A percentile compares a stretch with the other conserved stretches of the same genome.
Conservation (phyloP, 2,113 vertebrate genomes). For the Callorhinus ursinus region DNA sequence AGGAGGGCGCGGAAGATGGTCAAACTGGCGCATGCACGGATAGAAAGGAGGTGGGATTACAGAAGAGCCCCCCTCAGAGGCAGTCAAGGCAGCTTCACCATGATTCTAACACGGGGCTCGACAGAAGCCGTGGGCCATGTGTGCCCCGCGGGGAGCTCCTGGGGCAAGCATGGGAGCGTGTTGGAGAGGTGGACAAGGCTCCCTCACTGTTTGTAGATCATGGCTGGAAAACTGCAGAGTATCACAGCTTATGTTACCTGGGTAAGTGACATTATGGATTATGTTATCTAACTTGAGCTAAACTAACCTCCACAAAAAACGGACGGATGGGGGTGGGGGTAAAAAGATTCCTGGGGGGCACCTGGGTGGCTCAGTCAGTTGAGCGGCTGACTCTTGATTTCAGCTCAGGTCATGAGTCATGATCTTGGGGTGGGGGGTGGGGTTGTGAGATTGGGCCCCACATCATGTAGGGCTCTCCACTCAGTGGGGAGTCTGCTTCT, state of each 20-base stretch:
- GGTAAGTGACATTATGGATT: not conserved
- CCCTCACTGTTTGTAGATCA: not conserved
- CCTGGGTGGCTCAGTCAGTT: not conserved
- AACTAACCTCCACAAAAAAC: not conserved
- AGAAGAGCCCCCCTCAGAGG: not conserved
- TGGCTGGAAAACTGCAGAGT: not conserved
- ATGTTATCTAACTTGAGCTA: not conserved
- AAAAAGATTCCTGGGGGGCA: not conserved
- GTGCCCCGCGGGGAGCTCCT: accelerated
- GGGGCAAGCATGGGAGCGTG: not conserved
- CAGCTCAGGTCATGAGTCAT: not conserved
- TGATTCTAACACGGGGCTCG: not conserved
- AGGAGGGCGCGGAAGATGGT: not conserved
- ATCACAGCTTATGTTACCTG: not conserved
- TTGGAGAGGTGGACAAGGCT: not conserved
- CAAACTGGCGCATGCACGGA: not conserved
- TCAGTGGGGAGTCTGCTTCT: not conserved
- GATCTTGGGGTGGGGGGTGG: not conserved
- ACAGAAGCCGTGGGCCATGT: not conserved
- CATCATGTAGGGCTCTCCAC: not conserved
- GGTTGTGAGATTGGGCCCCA: not conserved
- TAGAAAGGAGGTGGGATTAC: not conserved
- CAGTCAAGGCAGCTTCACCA: not conserved
- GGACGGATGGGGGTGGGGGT: not conserved
- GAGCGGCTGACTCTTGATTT: not conserved